Base-by-base conservation (phyloP, 2,113 vertebrate genomes). In the Lagopus leucura region DNA sequence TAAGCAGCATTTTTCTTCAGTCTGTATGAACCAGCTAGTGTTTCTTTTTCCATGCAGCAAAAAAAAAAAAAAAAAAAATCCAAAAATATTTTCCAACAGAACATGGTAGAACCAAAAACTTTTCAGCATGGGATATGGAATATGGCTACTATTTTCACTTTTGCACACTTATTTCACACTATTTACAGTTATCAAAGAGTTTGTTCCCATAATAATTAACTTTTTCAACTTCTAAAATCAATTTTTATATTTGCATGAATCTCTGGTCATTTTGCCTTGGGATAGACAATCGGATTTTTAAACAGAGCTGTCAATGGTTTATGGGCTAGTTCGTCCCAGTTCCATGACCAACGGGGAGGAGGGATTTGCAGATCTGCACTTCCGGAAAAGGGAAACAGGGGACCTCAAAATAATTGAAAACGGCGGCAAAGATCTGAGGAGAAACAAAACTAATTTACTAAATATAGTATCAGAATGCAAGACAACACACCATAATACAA, bases 21-120 rank as follows among this genome's bases (percentile, higher is more conserved):
- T 6, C 11, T 79, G 16, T 7, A 61, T 14, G 30, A 57, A 0
- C 7, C 60, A 82, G 4, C 1, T 25, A 42, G 2, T 38, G 8
- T 36, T 74, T 43, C 2, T 69, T 86, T 92, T 79, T 21, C 7
- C 16, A 2, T 38, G 7, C 1, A 25, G 5, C n/a, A 22, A 16
- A 60, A 87, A 82, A 15, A 54, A 15, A 2, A n/a, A n/a, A n/a
- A n/a, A n/a, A n/a, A n/a, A n/a, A 36, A 70, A 36, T 22, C 52
- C 5, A 1, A 32, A 75, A 84, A 30, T 47, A 71, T 65, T 87
- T 78, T 73, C 20, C 5, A 70, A 65, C 3, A 45, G 54, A 92
- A 55, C 2, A 25, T 2, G 3, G 21, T n/a, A 50, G 19, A 79
- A 74, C 38, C 50, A 82, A 89, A 83, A 66, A 8, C 5, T 81